Base-by-base conservation (phyloP, 2,797 vertebrate species). In the Arnoldichthys spilopterus region DNA sequence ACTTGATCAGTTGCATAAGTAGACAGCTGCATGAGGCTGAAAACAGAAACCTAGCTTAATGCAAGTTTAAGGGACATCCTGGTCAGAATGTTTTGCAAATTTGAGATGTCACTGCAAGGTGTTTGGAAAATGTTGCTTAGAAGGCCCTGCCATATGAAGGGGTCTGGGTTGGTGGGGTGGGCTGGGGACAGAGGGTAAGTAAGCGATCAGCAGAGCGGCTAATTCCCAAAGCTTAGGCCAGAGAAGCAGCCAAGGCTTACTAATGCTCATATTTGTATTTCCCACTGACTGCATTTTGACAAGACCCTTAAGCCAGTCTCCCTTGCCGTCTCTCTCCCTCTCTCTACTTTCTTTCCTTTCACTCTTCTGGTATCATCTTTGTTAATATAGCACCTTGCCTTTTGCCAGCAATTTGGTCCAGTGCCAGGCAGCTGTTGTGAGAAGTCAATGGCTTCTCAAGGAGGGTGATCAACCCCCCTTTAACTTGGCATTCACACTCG, bases 191-290 rank as follows among this genome's bases (percentile, higher is more conserved):
- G 63, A 2, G 4, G 16, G 40, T 20, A 66, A 64, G 64, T 76
- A 80, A 83, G 78, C 74, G 83, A 80, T 77, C 76, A 82, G 77
- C 74, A 81, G 74, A 85, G 79, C 54, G 62, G 54, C 66, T 83
- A 86, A 81, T 82, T 74, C 72, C 73, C 49, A 77, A 66, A 81
- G 77, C 69, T 76, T 80, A 76, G 73, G 66, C 62, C 75, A 78
- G 56, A 76, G 58, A 80, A 64, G 71, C 85, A 84, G 80, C 77
- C 74, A 77, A 81, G 74, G 67, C 80, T 81, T 76, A 73, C 83
- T 85, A 86, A 86, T 83, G 59, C 82, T 78, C 37, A 51, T 74
- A 77, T 84, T 81, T 83, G 70, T 79, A 76, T 87, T 85, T 85
- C 76, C 78, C 79, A 72, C 77, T 76, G 61, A 73, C 77, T 82